phyloP scores from a whole-genome alignment of 1,140 invertebrate genomes.

The Diachasmimorpha longicaudata region DNA sequence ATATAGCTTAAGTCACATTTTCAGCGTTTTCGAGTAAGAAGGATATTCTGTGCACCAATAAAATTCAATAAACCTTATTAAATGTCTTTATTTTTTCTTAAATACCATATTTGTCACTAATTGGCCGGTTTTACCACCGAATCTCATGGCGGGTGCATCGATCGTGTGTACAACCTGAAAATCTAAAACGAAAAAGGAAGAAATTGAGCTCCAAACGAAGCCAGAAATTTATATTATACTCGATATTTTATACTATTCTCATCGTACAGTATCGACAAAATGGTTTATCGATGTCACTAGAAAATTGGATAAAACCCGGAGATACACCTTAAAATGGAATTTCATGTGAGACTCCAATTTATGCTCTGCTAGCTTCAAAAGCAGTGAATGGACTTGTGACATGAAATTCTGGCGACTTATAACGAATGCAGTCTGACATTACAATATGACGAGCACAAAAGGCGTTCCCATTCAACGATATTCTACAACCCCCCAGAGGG shows the following conservation, averaged over 20 bases:
- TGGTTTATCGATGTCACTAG: too few species aligned
- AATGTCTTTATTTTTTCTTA: constrained; percentile 57
- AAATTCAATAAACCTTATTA: not conserved
- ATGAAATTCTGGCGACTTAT: too few species aligned
- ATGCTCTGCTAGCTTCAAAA: not conserved
- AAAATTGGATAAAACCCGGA: too few species aligned
- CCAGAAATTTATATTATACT: too few species aligned
- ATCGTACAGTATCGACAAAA: too few species aligned
- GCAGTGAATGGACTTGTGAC: too few species aligned
- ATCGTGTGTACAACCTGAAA: constrained; percentile 71
- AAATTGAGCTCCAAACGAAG: not conserved
- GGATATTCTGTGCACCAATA: not conserved
- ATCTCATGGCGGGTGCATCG: constrained; percentile 81
- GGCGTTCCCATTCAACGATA: not conserved
- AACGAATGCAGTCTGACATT: not conserved
- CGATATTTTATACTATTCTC: too few species aligned
- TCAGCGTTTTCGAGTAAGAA: not conserved
- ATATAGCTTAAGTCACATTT: not conserved
- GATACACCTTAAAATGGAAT: not conserved
- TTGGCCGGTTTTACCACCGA: constrained; percentile 83
- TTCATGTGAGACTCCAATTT: not conserved
- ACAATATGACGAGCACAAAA: constrained; percentile 6
- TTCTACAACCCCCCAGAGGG: too few species aligned
- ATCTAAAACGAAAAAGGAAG: constrained; percentile 59
- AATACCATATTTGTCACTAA: constrained; percentile 81